phyloP scores from a whole-genome alignment of 2,113 vertebrate species.

The Rhegmatorhina hoffmannsi region DNA sequence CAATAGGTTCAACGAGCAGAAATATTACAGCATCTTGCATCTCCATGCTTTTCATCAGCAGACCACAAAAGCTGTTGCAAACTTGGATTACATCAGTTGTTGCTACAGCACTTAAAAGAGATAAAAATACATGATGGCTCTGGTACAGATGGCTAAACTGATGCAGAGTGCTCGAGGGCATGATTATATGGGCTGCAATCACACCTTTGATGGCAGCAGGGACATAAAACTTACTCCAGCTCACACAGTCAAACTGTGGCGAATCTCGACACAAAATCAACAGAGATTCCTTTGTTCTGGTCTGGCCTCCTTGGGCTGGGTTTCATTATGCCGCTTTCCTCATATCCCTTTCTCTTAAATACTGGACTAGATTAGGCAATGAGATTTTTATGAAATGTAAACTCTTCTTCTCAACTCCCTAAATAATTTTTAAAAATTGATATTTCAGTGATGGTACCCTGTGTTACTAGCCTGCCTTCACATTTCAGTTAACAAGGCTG shows the following conservation, averaged over 20 bases:
- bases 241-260: conserved; percentile 12
- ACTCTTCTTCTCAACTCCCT: conserved; percentile 26
- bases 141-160: conserved; percentile 28
- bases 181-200: conserved; percentile 48
- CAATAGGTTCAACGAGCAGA: background rate
- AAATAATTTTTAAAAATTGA: background rate
- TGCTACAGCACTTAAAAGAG: conserved; percentile 4
- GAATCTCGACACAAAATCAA: conserved; percentile 34
- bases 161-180: background rate
- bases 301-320: conserved; percentile 36
- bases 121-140: background rate
- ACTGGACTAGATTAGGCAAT: conserved; percentile 19
- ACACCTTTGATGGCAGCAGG: conserved; percentile 54
- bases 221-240: background rate
- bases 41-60: background rate
- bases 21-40: background rate
- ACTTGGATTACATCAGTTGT: background rate
- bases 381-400: conserved; percentile 37
- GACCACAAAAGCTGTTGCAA: conserved; percentile 2
- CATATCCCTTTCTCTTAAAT: conserved; percentile 35
- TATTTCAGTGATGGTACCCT: background rate
- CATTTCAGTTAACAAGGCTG: background rate
- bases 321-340: conserved; percentile 51
- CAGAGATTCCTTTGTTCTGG: conserved; percentile 48
- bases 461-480: background rate